Base-by-base conservation (phyloP, 2,797 vertebrate genomes). In the Pseudocheirus occidentalis region DNA sequence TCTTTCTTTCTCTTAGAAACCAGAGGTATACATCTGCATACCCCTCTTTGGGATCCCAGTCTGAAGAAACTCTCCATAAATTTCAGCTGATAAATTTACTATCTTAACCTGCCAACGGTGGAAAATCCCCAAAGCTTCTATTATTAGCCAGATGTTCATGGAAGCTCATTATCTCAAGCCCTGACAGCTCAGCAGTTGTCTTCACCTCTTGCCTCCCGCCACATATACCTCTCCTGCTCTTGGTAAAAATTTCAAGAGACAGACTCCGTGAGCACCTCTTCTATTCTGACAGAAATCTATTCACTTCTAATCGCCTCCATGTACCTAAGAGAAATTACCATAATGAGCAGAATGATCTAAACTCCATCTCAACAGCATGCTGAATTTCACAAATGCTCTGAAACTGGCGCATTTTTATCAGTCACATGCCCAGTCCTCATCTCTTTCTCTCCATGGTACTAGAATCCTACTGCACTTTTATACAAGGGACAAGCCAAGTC, bases 31-130 rank as follows among this genome's bases (percentile, higher is more conserved):
- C 59, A 11, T 95, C 87, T 52, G 55, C 55, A 93, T 55, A n/a
- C 55, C 50, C 31, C 94, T 97, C 94, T 90, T 9, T 0, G 11
- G 95, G 94, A 92, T 62, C 53, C 27, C 10, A 11, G 34, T 93
- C 96, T 56, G 94, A 95, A 97, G 46, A 93, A 89, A 95, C 92
- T 89, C 12, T 58, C 52, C 93, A 92, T 94, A 96, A 96, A 96
- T 92, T 95, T 66, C 89, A 28, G 57, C 1, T 52, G 95, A 28
- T 57, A 94, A 96, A 95, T 34, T 62, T 89, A 57, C 92, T 91
- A 18, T 58, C 54, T 96, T 11, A 91, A 87, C 40, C 58, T 73
- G 89, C 73, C 81, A 27, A 58, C 1, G 0, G 40, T 56, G 96
- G 95, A 95, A 95, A 95, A 7, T 0, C 55, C 31, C 93, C 81